These are phyloP conservation scores for Ectemnius continuus DNA, from an alignment of 2,888 invertebrate species.

Conservation along the genomic window DNA sequence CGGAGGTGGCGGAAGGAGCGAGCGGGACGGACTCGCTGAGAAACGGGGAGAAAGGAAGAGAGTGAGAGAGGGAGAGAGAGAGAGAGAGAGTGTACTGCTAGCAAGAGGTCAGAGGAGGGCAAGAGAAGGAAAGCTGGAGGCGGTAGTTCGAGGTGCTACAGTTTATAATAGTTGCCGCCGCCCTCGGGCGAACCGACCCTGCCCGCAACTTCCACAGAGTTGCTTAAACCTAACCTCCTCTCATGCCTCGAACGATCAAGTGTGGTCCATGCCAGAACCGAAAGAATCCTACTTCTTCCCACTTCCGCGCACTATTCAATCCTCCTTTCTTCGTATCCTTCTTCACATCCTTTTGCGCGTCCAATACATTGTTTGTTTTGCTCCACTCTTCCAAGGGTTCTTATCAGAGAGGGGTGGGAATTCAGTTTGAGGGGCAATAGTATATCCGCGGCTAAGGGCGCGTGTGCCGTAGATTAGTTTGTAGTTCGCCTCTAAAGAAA, in stretches of 20 bases:
- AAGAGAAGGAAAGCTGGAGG: constrained; percentile 70
- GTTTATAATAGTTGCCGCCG: constrained; percentile 78
- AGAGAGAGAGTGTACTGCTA: constrained; percentile 47
- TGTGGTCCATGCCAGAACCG: constrained; percentile 55
- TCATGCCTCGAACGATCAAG: constrained; percentile 61
- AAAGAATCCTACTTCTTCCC: constrained; percentile 50
- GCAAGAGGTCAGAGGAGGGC: constrained; percentile 58
- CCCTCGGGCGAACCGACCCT: constrained; percentile 73
- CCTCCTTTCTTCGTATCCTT: background rate
- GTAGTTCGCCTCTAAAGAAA: constrained; percentile 68
- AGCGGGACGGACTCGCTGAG: constrained; percentile 34
- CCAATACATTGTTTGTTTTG: background rate
- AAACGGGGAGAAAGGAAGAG: constrained; percentile 35
- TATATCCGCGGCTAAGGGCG: constrained; percentile 54
- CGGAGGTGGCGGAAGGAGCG: constrained; percentile 43
- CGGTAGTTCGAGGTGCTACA: constrained; percentile 78
- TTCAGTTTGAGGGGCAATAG: constrained; percentile 55
- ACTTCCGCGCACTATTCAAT: too few relatives aligned
- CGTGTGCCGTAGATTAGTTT: constrained; percentile 69
- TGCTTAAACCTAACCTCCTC: constrained; percentile 77
- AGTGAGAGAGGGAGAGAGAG: constrained; percentile 57
- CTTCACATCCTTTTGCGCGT: background rate
- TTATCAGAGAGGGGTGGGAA: background rate
- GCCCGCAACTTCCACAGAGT: constrained; percentile 76
- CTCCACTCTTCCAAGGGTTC: background rate